These are phyloP conservation scores for Galemys pyrenaicus DNA, from an alignment of 2,113 vertebrate species.

Conservation along the genomic window DNA sequence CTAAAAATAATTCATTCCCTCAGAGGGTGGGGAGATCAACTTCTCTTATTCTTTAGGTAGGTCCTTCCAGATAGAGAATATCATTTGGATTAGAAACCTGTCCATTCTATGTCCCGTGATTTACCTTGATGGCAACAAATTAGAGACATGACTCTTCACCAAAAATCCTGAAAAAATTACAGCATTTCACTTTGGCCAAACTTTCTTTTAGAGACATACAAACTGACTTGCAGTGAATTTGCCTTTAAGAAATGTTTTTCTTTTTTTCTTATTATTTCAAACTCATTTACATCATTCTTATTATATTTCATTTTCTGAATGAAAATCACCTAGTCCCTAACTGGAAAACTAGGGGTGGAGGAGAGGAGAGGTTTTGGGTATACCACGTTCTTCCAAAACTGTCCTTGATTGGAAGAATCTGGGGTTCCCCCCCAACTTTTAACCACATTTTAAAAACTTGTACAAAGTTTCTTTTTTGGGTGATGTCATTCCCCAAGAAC, in stretches of 20 bases:
- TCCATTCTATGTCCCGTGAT: not conserved
- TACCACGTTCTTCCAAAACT: slow-evolving; percentile 42
- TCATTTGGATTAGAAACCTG: not conserved
- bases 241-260: not conserved
- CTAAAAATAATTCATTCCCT: not conserved
- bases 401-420: slow-evolving; percentile 70
- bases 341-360: not conserved
- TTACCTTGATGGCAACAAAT: not conserved
- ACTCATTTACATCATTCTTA: not conserved
- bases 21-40: not conserved
- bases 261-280: slow-evolving; percentile 34
- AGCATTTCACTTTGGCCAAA: not conserved
- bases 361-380: not conserved
- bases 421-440: slow-evolving; percentile 14
- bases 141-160: not conserved
- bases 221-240: not conserved
- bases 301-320: slow-evolving; percentile 58
- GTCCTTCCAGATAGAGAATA: not conserved
- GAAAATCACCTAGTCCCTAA: not conserved
- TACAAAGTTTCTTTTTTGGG: slow-evolving; percentile 65
- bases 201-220: not conserved
- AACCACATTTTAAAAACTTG: slow-evolving; percentile 70
- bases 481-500: slow-evolving; percentile 77
- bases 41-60: not conserved
- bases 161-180: not conserved